Base-by-base conservation (phyloP, 1,140 invertebrate genomes). In the Phenacoccus solenopsis region DNA sequence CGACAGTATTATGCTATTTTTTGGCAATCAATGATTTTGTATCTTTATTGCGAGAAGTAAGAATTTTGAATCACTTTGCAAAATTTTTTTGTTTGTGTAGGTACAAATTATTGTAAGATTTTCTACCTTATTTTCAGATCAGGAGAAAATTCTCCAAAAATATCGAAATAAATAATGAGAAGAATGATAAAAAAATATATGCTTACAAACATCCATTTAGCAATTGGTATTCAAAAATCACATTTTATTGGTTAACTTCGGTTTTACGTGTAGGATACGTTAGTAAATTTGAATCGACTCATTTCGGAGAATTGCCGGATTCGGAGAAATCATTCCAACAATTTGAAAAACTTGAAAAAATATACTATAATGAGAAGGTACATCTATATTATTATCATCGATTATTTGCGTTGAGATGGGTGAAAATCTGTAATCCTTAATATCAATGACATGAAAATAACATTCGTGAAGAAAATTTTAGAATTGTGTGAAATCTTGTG, bases 231-330 rank as follows among this genome's bases (percentile, higher is more conserved):
- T 89, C 88, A 0, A 87, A 86, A 78, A 81, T 87, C 38, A 86
- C 87, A 16, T 93, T 90, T 76, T 90, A 85, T 78, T 93, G 90
- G 90, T 77, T 92, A 24, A 86, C 84, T 57, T 79, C 83, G 3
- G 77, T 92, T 1, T 76, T 93, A 1, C 80, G 81, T 71, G 78
- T 83, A 71, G 89, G 90, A 25, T 90, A 86, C 76, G 80, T 81
- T 59, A 79, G 79, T 22, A 84, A 88, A 0, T 76, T 91, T 16
- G 85, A 90, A 74, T 76, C 84, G 35, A 82, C 86, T 70, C 85
- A 90, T 78, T 80, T 93, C 5, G 89, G 89, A 3, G 78, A 84
- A 38, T 79, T 91, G 71, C 88, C 88, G 0, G 78, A 84, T 71
- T 82, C 86, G 67, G 86, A 89, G 75, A 80, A 78, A 22, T 81